A percentile compares a stretch with the other conserved stretches of the same genome.
phyloP scores from a whole-genome alignment of 2,797 vertebrate species.

The Liasis olivaceus region DNA sequence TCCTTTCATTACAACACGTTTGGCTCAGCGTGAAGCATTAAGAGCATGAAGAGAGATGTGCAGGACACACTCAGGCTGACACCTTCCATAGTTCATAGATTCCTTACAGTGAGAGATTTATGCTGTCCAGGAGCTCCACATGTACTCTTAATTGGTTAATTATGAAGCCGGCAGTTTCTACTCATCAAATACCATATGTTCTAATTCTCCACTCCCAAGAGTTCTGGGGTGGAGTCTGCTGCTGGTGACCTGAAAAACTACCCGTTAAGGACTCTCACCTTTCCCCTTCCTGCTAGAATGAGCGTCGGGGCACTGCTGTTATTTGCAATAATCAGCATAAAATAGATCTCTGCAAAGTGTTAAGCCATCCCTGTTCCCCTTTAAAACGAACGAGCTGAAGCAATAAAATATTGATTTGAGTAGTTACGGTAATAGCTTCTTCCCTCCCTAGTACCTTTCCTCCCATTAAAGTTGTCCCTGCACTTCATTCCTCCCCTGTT shows the following conservation, averaged over 20 bases:
- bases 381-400: conserved; percentile 26
- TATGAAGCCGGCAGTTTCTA: conserved; percentile 48
- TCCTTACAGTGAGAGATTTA: conserved; percentile 63
- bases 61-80: conserved; percentile 59
- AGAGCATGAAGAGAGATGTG: conserved; percentile 64
- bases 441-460: neutral
- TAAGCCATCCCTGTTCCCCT: conserved; percentile 26
- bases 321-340: conserved; percentile 18
- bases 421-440: conserved; percentile 4
- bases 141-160: conserved; percentile 62
- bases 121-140: conserved; percentile 55
- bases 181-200: conserved; percentile 54
- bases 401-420: conserved; percentile 53
- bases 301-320: neutral
- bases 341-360: conserved; percentile 17
- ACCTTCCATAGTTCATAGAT: conserved; percentile 50
- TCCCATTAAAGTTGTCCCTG: neutral
- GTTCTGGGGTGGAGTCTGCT: neutral
- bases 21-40: conserved; percentile 58
- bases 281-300: conserved; percentile 16
- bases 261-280: conserved; percentile 24
- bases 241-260: conserved; percentile 45
- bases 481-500: neutral
- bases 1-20: conserved; percentile 59
- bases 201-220: conserved; percentile 25